Evolutionary conservation across 2,113 vertebrate species (phyloP), one percentile per base, ranked within the genome.

Genomic region (Trogon surrucura): DNA sequence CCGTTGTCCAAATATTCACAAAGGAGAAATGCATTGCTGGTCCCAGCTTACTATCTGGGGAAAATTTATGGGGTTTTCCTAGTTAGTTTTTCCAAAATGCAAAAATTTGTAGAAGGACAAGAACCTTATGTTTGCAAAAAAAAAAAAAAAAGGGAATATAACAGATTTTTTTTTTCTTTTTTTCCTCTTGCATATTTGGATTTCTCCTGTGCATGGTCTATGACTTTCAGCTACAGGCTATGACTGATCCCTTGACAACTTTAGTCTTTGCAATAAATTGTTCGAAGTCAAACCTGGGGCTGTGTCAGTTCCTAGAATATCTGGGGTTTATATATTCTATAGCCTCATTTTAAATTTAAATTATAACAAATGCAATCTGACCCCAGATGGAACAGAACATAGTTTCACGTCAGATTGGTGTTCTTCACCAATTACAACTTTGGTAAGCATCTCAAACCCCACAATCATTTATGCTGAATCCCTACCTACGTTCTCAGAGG

Each of bases 301-400:
- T 95, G 94, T 97, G 96, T 97, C 96, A 81, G 88, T 93, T 94
- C 96, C 89, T 95, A 87, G 97, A 97, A 94, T 96, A 97, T 88
- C 95, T 89, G 64, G 61, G 81, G 16, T 96, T 96, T 95, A 93
- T 77, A 86, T 91, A 89, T 97, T 95, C 93, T 91, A 84, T 93
- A 88, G 88, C 66, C 65, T 95, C 85, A 93, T 86, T 96, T 96
- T 95, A 97, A 97, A 94, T 95, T 95, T 96, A 95, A 97, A 97
- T 91, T 45, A 90, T 75, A 81, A 89, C 81, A 96, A 88, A 77
- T 64, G 67, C 62, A 45, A 34, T 51, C 85, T 93, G 88, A 95
- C 89, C 93, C 50, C 54, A 50, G 41, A 91, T 41, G n/a, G 83
- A 88, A 78, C 38, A 79, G 47, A 94, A 80, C 34, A 4, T 30